phyloP scores from a whole-genome alignment of 2,797 vertebrate species.

The Strix occidentalis region DNA sequence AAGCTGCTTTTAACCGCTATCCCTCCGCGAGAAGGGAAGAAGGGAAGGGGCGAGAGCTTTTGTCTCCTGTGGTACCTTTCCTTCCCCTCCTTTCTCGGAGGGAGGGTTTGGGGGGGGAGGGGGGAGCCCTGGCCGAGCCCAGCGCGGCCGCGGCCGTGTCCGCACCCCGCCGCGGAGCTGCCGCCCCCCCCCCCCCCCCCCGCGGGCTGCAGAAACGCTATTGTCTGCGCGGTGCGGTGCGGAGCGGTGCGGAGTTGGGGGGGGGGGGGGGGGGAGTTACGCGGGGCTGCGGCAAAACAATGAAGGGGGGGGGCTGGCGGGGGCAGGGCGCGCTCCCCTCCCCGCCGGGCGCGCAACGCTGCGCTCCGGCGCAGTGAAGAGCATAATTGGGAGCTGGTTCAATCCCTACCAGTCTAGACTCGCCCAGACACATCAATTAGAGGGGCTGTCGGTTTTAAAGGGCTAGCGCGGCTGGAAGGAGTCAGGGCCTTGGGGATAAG shows the following conservation, averaged over 20 bases:
- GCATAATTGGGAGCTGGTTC: constrained; percentile 72
- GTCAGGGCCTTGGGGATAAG: background rate
- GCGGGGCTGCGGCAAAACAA: constrained; percentile 29
- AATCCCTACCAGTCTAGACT: constrained; percentile 75
- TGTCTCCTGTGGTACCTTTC: background rate
- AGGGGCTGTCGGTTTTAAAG: constrained; percentile 61
- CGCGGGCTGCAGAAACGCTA: background rate
- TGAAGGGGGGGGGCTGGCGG: background rate
- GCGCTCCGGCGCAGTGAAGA: constrained; percentile 68
- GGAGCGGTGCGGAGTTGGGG: background rate
- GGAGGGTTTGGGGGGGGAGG: too few relatives aligned
- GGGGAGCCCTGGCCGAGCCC: background rate
- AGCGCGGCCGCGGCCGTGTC: background rate
- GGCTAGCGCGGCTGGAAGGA: constrained; percentile 59
- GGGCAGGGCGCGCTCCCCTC: background rate
- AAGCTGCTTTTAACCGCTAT: background rate
- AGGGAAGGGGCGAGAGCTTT: constrained; percentile 42
- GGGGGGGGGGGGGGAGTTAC: background rate
- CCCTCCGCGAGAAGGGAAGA: background rate
- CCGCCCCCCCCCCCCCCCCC: too few relatives aligned
- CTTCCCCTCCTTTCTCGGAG: too few relatives aligned
- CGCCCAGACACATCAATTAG: constrained; percentile 77
- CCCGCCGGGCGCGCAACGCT: background rate
- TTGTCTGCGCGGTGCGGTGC: constrained; percentile 10
- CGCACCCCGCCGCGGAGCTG: background rate